A percentile compares a stretch with the other conserved stretches of the same genome.
These are phyloP conservation scores for Chydorus sphaericus DNA, from an alignment of 2,888 invertebrate genomes.

Conservation along the genomic window DNA sequence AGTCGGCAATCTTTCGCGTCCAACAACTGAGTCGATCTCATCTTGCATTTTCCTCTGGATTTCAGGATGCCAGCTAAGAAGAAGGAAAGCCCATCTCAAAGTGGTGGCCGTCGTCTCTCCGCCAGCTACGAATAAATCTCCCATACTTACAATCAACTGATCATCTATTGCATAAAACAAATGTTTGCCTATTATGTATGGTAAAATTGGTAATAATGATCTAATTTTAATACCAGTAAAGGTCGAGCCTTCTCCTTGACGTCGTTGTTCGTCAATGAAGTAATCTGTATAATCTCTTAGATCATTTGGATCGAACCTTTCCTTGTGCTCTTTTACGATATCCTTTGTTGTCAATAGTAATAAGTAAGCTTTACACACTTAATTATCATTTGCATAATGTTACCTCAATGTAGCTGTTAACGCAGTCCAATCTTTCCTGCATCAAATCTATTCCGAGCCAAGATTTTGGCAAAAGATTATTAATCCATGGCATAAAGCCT, in stretches of 20 bases:
- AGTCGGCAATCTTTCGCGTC: background rate
- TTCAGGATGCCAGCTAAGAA: background rate
- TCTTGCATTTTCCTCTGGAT: background rate
- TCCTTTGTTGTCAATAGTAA: too few species aligned
- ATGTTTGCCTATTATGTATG: background rate
- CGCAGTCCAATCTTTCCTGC: background rate
- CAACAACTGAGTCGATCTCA: slow-evolving; percentile 8
- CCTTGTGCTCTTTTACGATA: background rate
- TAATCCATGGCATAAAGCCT: background rate
- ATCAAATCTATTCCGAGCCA: background rate
- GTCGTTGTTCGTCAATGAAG: background rate
- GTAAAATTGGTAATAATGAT: background rate
- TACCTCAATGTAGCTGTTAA: background rate
- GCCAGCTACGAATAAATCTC: slow-evolving; percentile 8
- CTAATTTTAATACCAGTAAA: background rate
- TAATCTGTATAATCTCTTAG: background rate
- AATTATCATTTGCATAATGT: too few species aligned
- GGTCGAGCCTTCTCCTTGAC: background rate
- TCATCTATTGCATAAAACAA: background rate
- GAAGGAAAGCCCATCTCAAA: background rate
- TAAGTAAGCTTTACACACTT: too few species aligned
- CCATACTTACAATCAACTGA: background rate
- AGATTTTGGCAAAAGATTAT: background rate
- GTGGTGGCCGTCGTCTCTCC: slow-evolving; percentile 12
- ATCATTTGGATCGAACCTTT: background rate